phyloP scores from a whole-genome alignment of 2,888 invertebrate genomes.

The Oxycera nigricornis region DNA sequence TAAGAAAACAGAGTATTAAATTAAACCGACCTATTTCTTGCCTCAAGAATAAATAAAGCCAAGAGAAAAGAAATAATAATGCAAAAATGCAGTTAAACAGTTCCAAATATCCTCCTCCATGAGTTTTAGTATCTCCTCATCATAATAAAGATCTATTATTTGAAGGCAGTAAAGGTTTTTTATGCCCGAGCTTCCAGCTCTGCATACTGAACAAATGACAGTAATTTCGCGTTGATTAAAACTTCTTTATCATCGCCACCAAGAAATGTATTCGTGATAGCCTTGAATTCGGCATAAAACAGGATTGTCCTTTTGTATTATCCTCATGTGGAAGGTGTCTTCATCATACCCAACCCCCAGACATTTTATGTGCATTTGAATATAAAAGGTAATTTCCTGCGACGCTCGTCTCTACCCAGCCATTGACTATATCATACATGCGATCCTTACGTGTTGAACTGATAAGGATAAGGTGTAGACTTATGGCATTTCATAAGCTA shows the following conservation, averaged over 20 bases:
- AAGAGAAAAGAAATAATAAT: too few species aligned
- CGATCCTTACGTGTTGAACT: conserved; percentile 26
- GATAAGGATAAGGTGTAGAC: conserved; percentile 35
- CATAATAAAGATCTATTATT: too few species aligned
- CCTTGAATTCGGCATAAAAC: background rate
- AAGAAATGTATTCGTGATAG: conserved; percentile 7
- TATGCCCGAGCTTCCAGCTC: too few species aligned
- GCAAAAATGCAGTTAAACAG: too few species aligned
- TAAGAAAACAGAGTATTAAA: too few species aligned
- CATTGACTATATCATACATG: background rate
- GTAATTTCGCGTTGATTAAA: conserved; percentile 31
- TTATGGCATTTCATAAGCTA: conserved; percentile 35
- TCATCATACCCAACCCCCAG: background rate
- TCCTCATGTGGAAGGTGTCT: background rate
- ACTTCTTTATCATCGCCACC: conserved; percentile 7
- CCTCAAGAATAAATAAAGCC: too few species aligned
- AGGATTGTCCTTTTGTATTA: background rate
- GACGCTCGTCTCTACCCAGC: background rate
- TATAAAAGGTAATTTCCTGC: conserved; percentile 10
- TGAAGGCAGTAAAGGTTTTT: too few species aligned
- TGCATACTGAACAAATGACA: conserved; percentile 14
- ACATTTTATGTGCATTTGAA: conserved; percentile 24
- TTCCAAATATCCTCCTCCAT: too few species aligned
- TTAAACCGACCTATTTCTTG: too few species aligned
- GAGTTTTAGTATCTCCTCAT: too few species aligned